Evolutionary conservation across 2,113 vertebrate genomes (phyloP), one percentile per base, ranked within the genome.

Genomic region (Lepus europaeus): DNA sequence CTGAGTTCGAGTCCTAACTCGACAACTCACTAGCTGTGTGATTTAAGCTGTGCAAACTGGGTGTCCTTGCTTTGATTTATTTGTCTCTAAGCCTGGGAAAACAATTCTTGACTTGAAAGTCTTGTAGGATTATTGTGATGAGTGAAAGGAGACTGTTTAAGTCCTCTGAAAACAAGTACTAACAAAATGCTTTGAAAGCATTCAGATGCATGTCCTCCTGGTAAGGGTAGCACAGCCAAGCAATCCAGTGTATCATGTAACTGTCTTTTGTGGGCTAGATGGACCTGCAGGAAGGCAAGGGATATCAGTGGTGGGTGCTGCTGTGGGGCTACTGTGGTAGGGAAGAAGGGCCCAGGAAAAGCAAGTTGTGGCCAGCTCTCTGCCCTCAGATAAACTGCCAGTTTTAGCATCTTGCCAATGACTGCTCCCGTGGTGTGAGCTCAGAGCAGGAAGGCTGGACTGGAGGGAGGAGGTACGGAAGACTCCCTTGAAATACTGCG

Each of bases 381-480:
- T 2, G 14, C 51, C 56, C 69, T 45, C 68, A 86, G 69, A 82
- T 70, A 92, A 93, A 87, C 68, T 49, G 36, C 33, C 51, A 92
- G 68, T 51, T 85, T 63, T 87, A 94, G 61, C 81, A 81, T 90
- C 91, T 96, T 96, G 95, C 95, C 92, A 96, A 77, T 2, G 2
- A 92, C 82, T 77, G 78, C 94, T 90, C 88, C 90, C 95, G 96
- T 49, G 92, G 85, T 73, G 95, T 96, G 96, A 95, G 85, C 85
- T 97, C 90, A 96, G 96, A 95, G 89, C 90, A 97, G 94, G 92
- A 96, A 96, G 90, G 73, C 96, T 95, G 73, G 78, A 77, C 88
- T 95, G 78, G 56, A 95, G 81, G 90, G 92, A 96, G 92, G 92
- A 82, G 94, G 88, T 74, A 93, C 51, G 17, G 89, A 97, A 97